A percentile compares a stretch with the other conserved stretches of the same genome.
Conservation (phyloP, 2,113 vertebrate genomes). For the Lathamus discolor region DNA sequence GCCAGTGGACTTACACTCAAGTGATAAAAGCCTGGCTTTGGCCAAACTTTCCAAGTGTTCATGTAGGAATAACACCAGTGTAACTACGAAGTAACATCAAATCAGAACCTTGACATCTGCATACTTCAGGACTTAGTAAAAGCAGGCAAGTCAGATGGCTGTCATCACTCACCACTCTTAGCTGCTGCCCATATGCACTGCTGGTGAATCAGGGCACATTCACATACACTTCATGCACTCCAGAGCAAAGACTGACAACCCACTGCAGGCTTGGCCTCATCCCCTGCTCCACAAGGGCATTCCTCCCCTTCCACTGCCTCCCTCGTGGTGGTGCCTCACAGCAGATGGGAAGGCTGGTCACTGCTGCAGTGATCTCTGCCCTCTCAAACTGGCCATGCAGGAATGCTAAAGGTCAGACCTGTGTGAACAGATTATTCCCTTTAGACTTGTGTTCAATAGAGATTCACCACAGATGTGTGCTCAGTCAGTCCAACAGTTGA, state of each 20-base stretch:
- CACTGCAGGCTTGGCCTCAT: background rate
- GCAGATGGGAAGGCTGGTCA: background rate
- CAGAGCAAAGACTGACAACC: background rate
- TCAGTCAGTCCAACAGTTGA: background rate
- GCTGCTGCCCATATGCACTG: accelerated
- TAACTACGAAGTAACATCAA: background rate
- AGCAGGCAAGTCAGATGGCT: background rate
- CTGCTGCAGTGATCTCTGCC: background rate
- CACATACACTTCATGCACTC: background rate
- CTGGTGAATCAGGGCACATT: background rate
- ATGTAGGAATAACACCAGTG: background rate
- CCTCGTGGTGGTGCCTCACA: background rate
- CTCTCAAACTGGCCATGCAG: background rate
- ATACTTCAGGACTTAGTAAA: background rate
- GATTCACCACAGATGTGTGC: background rate
- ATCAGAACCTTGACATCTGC: background rate
- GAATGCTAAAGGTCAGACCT: background rate
- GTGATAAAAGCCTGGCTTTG: background rate
- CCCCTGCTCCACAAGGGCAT: background rate
- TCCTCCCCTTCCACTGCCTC: background rate
- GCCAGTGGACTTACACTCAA: background rate
- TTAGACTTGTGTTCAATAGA: background rate
- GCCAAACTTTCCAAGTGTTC: background rate
- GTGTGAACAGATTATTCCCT: background rate
- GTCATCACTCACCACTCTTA: accelerated